phyloP scores from a whole-genome alignment of 2,113 vertebrate species.

The Fulica atra region DNA sequence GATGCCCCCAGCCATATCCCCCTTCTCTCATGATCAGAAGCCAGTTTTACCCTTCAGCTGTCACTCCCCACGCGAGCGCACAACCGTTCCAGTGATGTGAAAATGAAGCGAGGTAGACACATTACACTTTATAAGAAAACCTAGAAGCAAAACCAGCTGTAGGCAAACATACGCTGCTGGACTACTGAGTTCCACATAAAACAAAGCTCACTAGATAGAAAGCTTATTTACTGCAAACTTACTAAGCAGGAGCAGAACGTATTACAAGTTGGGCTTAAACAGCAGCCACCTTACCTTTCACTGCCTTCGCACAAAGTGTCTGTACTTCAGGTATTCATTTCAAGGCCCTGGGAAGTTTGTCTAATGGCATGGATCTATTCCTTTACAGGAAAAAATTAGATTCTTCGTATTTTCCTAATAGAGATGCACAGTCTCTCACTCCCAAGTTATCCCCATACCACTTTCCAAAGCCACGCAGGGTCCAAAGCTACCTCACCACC shows the following conservation, averaged over 20 bases:
- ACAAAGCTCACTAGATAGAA: background rate
- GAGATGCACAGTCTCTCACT: background rate
- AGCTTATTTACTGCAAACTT: background rate
- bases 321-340: background rate
- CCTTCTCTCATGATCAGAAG: background rate
- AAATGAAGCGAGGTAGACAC: background rate
- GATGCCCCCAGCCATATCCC: background rate
- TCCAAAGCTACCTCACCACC: background rate
- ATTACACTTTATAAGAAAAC: background rate
- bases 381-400: background rate
- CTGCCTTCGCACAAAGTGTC: background rate
- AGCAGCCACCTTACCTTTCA: background rate
- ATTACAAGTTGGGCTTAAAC: background rate
- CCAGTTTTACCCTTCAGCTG: background rate
- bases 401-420: background rate
- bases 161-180: background rate
- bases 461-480: background rate
- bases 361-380: background rate
- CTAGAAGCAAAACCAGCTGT: background rate
- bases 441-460: fast-evolving
- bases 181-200: background rate
- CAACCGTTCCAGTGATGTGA: background rate
- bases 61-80: background rate
- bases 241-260: background rate
- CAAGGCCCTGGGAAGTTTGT: background rate